phyloP scores from a whole-genome alignment of 2,113 vertebrate species.

The Leiothrix lutea region DNA sequence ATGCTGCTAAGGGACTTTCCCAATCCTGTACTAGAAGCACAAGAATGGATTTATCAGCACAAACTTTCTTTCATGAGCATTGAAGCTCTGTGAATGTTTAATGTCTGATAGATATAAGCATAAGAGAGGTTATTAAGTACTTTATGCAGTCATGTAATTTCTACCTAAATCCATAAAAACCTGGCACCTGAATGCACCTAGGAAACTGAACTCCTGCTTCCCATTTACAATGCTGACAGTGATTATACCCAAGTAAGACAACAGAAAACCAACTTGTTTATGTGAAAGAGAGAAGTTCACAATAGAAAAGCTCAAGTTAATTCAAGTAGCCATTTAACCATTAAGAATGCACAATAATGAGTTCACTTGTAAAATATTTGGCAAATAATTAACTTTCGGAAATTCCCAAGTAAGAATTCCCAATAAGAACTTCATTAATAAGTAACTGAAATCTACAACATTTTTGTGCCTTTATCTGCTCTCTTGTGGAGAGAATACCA shows the following conservation, averaged over 20 bases:
- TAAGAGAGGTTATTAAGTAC: not conserved
- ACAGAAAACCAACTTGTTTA: not conserved
- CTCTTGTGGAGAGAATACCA: not conserved
- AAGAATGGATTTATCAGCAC: not conserved
- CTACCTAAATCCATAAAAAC: not conserved
- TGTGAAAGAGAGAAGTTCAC: not conserved
- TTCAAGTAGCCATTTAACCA: not conserved
- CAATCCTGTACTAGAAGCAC: not conserved
- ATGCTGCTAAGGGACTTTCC: not conserved
- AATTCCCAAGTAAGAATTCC: not conserved
- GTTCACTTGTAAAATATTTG: not conserved
- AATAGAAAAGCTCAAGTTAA: not conserved
- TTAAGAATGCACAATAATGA: not conserved
- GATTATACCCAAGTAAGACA: not conserved
- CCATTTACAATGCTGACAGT: not conserved
- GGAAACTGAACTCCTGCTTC: not conserved
- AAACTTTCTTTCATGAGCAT: not conserved
- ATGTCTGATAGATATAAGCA: not conserved
- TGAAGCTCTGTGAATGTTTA: not conserved
- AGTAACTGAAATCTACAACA: not conserved
- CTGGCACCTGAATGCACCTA: not conserved
- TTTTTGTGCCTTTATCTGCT: not conserved
- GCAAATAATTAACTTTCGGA: not conserved
- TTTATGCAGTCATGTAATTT: not conserved
- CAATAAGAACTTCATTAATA: not conserved